Percentiles rank a stretch among this genome's conserved stretches.
These are phyloP conservation scores for Macrocentrus cingulum DNA, from an alignment of 1,140 invertebrate genomes.

Conservation along the genomic window DNA sequence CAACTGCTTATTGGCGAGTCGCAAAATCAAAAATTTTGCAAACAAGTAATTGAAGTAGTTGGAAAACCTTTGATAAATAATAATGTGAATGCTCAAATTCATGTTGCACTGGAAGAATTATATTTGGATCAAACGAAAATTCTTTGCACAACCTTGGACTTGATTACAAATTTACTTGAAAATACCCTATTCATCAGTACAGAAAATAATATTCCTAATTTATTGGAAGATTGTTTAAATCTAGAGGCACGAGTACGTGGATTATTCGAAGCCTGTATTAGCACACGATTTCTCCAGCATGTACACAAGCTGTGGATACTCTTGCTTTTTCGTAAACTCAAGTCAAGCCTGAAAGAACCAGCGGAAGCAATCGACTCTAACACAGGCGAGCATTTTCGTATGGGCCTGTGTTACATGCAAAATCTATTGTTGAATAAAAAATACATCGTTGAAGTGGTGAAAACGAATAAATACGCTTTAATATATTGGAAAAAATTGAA, in stretches of 20 bases:
- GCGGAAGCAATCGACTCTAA: constrained; percentile 31
- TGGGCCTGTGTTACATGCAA: constrained; percentile 42
- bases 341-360: constrained; percentile 35
- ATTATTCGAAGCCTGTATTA: constrained; percentile 51
- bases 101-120: constrained; percentile 52
- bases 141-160: constrained; percentile 58
- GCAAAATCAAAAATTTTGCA: constrained; percentile 53
- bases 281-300: constrained; percentile 48
- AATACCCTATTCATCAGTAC: constrained; percentile 46
- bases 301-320: constrained; percentile 47
- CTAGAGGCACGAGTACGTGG: constrained; percentile 48
- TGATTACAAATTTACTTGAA: constrained; percentile 54
- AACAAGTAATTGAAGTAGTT: constrained; percentile 58
- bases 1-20: constrained; percentile 58
- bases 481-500: constrained; percentile 51
- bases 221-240: constrained; percentile 41
- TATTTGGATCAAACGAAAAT: constrained; percentile 59
- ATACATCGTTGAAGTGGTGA: constrained; percentile 45
- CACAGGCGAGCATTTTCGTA: constrained; percentile 38
- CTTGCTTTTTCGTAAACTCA: constrained; percentile 46
- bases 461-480: constrained; percentile 45
- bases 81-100: constrained; percentile 40
- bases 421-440: constrained; percentile 48
- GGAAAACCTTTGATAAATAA: constrained; percentile 57
- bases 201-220: constrained; percentile 45